Conservation (phyloP, 2,888 invertebrate genomes). For the Machimus rusticus region DNA sequence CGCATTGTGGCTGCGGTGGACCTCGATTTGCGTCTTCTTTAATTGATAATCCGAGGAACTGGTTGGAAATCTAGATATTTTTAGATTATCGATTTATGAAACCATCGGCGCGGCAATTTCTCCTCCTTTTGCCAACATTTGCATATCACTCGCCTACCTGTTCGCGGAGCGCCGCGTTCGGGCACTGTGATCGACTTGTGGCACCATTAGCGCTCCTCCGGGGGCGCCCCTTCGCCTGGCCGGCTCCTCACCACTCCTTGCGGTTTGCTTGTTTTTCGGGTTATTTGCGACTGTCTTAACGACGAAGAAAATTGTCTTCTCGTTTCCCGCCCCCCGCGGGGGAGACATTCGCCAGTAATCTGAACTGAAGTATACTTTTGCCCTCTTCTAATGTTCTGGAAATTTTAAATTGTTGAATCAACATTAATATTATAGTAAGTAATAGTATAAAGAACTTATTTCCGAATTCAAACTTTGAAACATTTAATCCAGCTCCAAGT, state of each 20-base stretch:
- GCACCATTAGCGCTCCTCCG: neutral
- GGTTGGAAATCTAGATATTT: conserved; percentile 33
- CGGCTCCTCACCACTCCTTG: neutral
- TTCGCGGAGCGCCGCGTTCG: neutral
- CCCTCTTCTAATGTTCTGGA: neutral
- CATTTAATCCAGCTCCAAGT: no score
- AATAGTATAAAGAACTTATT: no score
- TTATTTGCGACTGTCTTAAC: neutral
- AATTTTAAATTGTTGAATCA: neutral
- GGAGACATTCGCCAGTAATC: neutral
- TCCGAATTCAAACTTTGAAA: no score
- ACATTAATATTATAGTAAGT: no score
- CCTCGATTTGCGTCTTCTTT: neutral
- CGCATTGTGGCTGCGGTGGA: neutral
- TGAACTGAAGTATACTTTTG: neutral
- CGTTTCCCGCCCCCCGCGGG: neutral
- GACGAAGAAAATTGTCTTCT: neutral
- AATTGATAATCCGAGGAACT: conserved; percentile 20
- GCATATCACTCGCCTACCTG: conserved; percentile 10
- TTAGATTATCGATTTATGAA: conserved; percentile 5
- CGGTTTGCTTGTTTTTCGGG: neutral
- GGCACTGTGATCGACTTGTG: neutral
- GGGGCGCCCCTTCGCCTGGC: neutral
- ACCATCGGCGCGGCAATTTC: conserved; percentile 3
- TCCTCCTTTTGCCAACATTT: conserved; percentile 7